phyloP scores from a whole-genome alignment of 2,888 invertebrate species.

The Carpatolechia fugitivella region DNA sequence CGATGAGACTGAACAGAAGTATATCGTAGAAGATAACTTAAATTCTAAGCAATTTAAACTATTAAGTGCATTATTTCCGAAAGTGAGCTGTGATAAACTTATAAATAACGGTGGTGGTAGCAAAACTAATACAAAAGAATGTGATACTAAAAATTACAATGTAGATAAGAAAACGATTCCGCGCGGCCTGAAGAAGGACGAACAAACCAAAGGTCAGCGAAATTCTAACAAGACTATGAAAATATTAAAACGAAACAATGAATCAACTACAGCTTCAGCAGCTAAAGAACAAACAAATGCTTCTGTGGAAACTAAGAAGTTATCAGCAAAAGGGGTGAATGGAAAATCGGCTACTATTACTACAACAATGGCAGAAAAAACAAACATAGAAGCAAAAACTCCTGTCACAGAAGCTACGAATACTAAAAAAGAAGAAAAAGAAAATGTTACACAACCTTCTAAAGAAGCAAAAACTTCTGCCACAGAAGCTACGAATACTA shows the following conservation, averaged over 20 bases:
- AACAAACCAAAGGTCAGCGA: background rate
- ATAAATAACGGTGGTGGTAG: slow-evolving; percentile 32
- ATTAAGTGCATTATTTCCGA: slow-evolving; percentile 34
- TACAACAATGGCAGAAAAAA: too few relatives aligned
- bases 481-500: background rate
- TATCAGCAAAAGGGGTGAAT: too few relatives aligned
- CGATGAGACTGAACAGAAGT: background rate
- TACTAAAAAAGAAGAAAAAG: background rate
- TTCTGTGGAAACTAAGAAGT: too few relatives aligned
- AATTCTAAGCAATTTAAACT: slow-evolving; percentile 31
- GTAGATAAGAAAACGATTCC: slow-evolving; percentile 24
- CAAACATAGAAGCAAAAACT: too few relatives aligned
- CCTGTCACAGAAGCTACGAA: background rate
- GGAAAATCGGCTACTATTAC: too few relatives aligned
- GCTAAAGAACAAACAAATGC: too few relatives aligned
- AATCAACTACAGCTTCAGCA: too few relatives aligned
- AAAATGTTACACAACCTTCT: background rate
- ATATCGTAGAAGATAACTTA: slow-evolving; percentile 1
- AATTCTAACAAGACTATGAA: too few relatives aligned
- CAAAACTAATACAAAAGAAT: background rate
- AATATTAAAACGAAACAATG: too few relatives aligned
- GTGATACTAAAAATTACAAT: background rate
- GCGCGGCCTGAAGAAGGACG: slow-evolving; percentile 33
- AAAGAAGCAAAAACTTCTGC: too few relatives aligned
- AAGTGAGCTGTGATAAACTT: slow-evolving; percentile 17